Evolutionary conservation across 2,888 invertebrate genomes (phyloP).

Genomic region (Fragum sueziense): DNA sequence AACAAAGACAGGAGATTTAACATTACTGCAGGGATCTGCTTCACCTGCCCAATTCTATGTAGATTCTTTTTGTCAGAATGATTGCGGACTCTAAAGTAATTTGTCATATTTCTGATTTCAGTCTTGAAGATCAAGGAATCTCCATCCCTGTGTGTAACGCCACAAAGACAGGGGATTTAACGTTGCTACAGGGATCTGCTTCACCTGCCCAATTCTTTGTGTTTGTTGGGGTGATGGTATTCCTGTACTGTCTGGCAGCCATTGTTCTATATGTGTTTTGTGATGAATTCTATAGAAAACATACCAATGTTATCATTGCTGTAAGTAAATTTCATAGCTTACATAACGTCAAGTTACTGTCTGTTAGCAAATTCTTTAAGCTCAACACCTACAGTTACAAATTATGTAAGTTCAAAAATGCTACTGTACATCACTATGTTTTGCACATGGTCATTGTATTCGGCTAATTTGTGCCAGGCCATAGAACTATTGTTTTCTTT

Average conservation of each 20-base stretch:
- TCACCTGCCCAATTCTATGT: constrained; percentile 86
- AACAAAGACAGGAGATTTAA: background rate
- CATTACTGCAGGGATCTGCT: constrained; percentile 63
- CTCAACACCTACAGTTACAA: no score
- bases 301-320: constrained; percentile 83
- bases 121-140: constrained; percentile 63
- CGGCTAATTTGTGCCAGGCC: no score
- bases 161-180: background rate
- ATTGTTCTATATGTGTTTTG: constrained; percentile 83
- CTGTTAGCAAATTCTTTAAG: no score
- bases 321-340: no score
- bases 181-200: constrained; percentile 63
- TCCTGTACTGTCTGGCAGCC: constrained; percentile 85
- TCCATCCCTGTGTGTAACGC: constrained; percentile 42
- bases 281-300: constrained; percentile 80
- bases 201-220: constrained; percentile 86
- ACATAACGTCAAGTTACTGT: no score
- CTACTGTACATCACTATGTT: no score
- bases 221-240: constrained; percentile 87
- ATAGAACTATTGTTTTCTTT: no score
- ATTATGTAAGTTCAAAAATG: no score
- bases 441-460: no score
- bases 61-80: constrained; percentile 87
- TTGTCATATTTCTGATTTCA: constrained; percentile 80
- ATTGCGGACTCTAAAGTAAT: no score